Evolutionary conservation across 2,113 vertebrate genomes (phyloP).

Genomic region (Trichechus manatus): DNA sequence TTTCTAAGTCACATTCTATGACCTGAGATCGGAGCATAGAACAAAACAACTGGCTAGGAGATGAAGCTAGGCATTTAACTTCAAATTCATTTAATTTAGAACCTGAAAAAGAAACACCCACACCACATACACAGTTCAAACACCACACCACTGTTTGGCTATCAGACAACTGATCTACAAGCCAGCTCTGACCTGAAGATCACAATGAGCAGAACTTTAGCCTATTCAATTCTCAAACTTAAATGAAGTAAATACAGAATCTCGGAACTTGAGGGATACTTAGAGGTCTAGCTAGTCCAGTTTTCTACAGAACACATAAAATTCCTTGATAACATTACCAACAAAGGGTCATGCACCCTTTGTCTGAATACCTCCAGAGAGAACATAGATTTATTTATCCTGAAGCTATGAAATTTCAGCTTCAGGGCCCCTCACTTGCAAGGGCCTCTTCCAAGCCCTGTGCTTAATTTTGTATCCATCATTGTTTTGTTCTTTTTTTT

Average conservation of each 20-base stretch:
- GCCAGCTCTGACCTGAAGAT: neutral
- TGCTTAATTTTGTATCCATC: neutral
- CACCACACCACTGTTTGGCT: neutral
- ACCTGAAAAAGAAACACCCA: neutral
- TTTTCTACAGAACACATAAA: neutral
- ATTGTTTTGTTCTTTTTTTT: neutral
- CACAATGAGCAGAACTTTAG: neutral
- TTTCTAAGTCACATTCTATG: neutral
- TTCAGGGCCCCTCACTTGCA: neutral
- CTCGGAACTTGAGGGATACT: neutral
- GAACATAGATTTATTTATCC: neutral
- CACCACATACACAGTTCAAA: neutral
- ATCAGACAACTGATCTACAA: neutral
- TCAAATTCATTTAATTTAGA: neutral
- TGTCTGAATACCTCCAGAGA: neutral
- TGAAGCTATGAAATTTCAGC: neutral
- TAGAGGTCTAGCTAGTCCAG: neutral
- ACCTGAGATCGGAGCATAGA: neutral
- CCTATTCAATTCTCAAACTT: neutral
- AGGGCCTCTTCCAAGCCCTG: neutral
- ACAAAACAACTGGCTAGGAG: neutral
- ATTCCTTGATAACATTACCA: neutral
- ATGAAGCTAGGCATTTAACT: neutral
- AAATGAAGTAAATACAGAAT: constrained; percentile 32
- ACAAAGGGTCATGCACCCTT: neutral